Evolutionary conservation across 1,140 invertebrate species (phyloP), one percentile per base, ranked within the genome.

Genomic region (Subanguina moxae): DNA sequence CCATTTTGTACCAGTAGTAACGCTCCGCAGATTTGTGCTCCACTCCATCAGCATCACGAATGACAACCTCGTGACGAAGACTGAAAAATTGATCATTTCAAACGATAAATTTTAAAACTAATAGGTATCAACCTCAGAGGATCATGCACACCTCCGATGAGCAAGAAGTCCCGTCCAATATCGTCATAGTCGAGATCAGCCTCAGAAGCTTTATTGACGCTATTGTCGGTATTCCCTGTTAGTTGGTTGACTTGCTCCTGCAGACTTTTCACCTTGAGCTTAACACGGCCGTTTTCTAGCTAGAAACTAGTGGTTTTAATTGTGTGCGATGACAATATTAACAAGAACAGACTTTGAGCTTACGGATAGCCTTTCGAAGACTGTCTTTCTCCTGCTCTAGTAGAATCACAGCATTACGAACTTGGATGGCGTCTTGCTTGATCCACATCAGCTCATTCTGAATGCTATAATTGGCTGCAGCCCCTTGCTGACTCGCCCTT

Each of bases 1-100:
- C 77, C 67, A 78, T 79, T 62, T 80, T 80, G 57, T 80, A 80
- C 78, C 78, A 81, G 48, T 78, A 78, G 43, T 77, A 79, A 13
- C 77, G 76, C 57, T 78, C 77, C 15, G 72, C 78, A 27, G 64
- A 74, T 65, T 78, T 78, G 48, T 78, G 78, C 57, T 78, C 76
- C n/a, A 78, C 38, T 0, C 76, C 73, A 13, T 74, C 57, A 9
- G 43, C 64, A 30, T 81, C 77, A 13, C 59, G 43, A 32, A 78
- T 73, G 3, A 42, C 58, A 1, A 62, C 72, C 58, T 77, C 76
- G 42, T 58, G 76, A 11, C 76, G 76, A 56, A 78, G 68, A 56
- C 64, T 68, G 11, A 38, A 38, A 1, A 76, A 65, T 11, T 67
- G 67, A 57, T 75, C 32, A 38, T 38, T 38, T 57, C 3, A 66